Evolutionary conservation across 2,888 invertebrate genomes (phyloP).

Genomic region (Melikaiella ostensackeni): DNA sequence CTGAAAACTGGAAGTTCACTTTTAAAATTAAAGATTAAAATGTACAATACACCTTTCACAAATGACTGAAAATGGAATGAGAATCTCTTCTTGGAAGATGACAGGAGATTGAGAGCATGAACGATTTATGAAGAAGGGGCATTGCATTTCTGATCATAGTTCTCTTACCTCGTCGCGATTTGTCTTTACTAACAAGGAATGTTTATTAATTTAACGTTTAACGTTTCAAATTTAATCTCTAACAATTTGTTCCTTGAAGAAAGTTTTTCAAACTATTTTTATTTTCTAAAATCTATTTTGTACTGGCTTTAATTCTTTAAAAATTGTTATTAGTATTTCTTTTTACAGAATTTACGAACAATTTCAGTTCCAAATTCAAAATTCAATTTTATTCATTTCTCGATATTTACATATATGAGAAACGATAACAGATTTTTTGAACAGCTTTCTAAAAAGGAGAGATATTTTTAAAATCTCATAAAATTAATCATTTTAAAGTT

Average conservation of each 20-base stretch:
- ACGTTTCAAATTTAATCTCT: not conserved
- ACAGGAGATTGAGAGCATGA: not conserved
- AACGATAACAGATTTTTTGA: not conserved
- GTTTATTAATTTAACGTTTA: not conserved
- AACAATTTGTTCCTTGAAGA: constrained; percentile 6
- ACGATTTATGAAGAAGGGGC: not conserved
- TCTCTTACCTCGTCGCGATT: not conserved
- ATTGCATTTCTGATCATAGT: not conserved
- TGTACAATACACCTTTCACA: constrained; percentile 6
- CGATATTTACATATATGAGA: not conserved
- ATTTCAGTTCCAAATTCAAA: constrained; percentile 4
- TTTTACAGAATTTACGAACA: constrained; percentile 5
- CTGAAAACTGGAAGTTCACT: constrained; percentile 22
- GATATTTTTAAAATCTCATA: no score
- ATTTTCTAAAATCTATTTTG: constrained; percentile 32
- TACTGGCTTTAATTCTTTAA: constrained; percentile 12
- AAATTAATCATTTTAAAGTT: not conserved
- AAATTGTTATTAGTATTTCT: not conserved
- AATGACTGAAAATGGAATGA: constrained; percentile 20
- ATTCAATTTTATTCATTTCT: constrained; percentile 12
- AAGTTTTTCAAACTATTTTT: constrained; percentile 4
- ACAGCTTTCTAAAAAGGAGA: not conserved
- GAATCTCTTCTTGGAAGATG: not conserved
- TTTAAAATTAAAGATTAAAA: constrained; percentile 18
- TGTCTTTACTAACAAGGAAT: not conserved